phyloP scores from a whole-genome alignment of 2,113 vertebrate species.

The Ceyx melanurus region DNA sequence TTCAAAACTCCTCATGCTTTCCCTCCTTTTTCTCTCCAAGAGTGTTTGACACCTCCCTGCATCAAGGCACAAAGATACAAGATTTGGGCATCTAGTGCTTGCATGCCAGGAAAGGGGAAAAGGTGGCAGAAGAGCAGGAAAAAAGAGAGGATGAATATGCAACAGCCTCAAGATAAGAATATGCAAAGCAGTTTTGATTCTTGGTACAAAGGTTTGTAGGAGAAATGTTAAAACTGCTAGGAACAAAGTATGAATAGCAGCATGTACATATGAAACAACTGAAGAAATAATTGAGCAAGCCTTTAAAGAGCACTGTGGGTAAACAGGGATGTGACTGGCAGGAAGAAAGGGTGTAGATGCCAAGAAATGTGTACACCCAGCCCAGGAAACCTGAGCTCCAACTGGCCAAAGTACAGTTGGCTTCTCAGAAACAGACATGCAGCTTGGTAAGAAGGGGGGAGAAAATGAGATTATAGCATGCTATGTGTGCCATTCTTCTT shows the following conservation, averaged over 20 bases:
- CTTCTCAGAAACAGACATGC: neutral
- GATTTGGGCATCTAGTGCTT: neutral
- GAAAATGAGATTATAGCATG: neutral
- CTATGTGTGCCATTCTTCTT: neutral
- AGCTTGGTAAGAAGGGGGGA: neutral
- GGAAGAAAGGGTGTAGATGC: neutral
- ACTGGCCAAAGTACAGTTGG: neutral
- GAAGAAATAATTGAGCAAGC: neutral
- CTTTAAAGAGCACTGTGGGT: neutral
- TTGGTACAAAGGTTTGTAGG: neutral
- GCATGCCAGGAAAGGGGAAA: neutral
- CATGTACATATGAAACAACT: neutral
- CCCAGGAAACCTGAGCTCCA: neutral
- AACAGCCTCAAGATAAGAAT: neutral
- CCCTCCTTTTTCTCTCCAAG: neutral
- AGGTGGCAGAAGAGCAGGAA: neutral
- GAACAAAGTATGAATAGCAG: neutral
- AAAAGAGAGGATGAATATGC: neutral
- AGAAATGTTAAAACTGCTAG: neutral
- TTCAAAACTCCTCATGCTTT: neutral
- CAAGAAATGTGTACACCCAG: neutral
- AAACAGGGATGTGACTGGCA: neutral
- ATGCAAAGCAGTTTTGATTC: neutral
- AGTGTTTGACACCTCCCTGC: neutral
- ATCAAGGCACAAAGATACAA: neutral